Evolutionary conservation across 35 echinoderm and acorn worm species (phyloP).

Genomic region (Eucidaris tribuloides): DNA sequence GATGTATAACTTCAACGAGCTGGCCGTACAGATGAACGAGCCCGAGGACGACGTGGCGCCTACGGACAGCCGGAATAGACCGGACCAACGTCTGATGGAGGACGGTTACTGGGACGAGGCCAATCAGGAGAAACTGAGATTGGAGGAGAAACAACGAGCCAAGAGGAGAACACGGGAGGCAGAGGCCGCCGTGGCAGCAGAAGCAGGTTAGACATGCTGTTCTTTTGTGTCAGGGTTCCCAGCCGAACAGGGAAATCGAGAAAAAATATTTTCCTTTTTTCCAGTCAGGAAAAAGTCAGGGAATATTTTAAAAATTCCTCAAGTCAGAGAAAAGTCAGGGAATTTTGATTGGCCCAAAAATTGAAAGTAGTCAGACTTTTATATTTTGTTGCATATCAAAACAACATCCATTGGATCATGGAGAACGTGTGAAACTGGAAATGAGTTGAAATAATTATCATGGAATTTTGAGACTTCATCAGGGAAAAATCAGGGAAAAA

Average conservation of each 20-base stretch:
- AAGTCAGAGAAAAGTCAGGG: too few species aligned
- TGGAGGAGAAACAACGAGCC: conserved; percentile 95
- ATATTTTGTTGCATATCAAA: too few species aligned
- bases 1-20: conserved; percentile 83
- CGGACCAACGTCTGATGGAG: conserved; percentile 93
- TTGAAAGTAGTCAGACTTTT: too few species aligned
- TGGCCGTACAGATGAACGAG: conserved; percentile 91
- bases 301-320: not conserved
- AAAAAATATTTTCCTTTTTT: not conserved
- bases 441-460: too few species aligned
- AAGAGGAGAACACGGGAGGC: conserved; percentile 79
- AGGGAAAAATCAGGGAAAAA: too few species aligned
- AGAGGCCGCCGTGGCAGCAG: conserved; percentile 52
- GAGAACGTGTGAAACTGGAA: too few species aligned
- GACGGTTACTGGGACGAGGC: conserved; percentile 91
- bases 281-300: too few species aligned
- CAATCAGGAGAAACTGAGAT: conserved; percentile 81
- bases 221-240: too few species aligned
- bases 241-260: not conserved
- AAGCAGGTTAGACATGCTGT: conserved; percentile 75
- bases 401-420: too few species aligned
- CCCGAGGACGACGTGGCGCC: conserved; percentile 73
- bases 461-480: too few species aligned
- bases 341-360: too few species aligned
- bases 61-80: conserved; percentile 76